Conservation (phyloP, 2,888 invertebrate genomes). For the Melieria omissa region DNA sequence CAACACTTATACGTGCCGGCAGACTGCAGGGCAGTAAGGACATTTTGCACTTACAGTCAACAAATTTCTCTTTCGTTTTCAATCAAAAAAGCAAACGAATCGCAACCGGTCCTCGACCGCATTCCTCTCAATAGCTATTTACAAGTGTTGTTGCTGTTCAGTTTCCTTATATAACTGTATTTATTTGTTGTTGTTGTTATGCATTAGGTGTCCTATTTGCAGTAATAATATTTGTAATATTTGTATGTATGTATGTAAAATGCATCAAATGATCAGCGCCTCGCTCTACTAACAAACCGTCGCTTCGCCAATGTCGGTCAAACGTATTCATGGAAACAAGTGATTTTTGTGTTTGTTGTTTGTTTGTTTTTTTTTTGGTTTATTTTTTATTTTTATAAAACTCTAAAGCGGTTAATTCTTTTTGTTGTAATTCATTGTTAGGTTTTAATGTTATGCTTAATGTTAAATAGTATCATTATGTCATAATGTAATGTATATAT, state of each 20-base stretch:
- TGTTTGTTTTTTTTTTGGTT: constrained; percentile 29
- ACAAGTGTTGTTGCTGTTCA: neutral
- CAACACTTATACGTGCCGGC: too few species aligned
- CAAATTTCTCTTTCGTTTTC: too few species aligned
- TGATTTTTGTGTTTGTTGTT: constrained; percentile 18
- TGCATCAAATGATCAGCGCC: neutral
- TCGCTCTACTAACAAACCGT: constrained; percentile 21
- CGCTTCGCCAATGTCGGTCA: neutral
- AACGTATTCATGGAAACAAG: constrained; percentile 24
- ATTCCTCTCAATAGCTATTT: neutral
- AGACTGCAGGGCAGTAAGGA: too few species aligned
- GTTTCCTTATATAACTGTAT: too few species aligned
- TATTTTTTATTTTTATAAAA: constrained; percentile 47
- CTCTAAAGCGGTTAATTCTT: constrained; percentile 53
- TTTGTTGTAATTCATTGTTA: constrained; percentile 26
- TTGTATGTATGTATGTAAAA: neutral
- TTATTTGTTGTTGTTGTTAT: too few species aligned
- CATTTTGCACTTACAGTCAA: too few species aligned
- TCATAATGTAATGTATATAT: constrained; percentile 25
- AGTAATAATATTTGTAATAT: too few species aligned
- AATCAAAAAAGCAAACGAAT: too few species aligned
- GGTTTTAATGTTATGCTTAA: constrained; percentile 29
- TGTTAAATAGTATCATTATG: constrained; percentile 37
- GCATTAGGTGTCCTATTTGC: constrained; percentile 1
- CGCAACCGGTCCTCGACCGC: too few species aligned